Conservation (phyloP, 2,888 invertebrate genomes). For the Heteromyza rotundicornis region DNA sequence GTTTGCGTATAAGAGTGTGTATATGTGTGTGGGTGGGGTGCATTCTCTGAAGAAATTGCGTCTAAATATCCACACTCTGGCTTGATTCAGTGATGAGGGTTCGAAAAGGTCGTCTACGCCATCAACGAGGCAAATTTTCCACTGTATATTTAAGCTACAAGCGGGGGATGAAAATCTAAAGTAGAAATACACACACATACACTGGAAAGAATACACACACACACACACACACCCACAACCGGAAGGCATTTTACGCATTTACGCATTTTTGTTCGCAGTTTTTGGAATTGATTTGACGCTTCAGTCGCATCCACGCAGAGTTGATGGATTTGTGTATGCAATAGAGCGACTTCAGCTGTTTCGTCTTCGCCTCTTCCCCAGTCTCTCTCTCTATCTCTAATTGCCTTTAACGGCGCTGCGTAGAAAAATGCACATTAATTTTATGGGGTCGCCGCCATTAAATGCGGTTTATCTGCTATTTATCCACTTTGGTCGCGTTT, state of each 20-base stretch:
- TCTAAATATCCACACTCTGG: not conserved
- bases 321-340: not conserved
- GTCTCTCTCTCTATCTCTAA: slow-evolving; percentile 5
- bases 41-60: not conserved
- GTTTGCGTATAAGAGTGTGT: not conserved
- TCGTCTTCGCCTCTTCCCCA: no score
- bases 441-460: slow-evolving; percentile 2
- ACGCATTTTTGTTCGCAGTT: slow-evolving; percentile 28
- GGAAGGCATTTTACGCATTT: slow-evolving; percentile 38
- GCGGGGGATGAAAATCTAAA: not conserved
- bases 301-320: not conserved
- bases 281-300: not conserved
- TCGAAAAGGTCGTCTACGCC: no score
- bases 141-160: no score
- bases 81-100: not conserved
- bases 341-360: not conserved
- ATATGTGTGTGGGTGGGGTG: not conserved
- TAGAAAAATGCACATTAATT: slow-evolving; percentile 30
- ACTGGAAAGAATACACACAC: slow-evolving; percentile 19
- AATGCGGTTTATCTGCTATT: slow-evolving; percentile 2
- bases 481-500: not conserved
- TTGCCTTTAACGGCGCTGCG: slow-evolving; percentile 16
- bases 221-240: slow-evolving; percentile 24
- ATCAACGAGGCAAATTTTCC: no score
- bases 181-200: slow-evolving; percentile 37